Evolutionary conservation across 2,888 invertebrate species (phyloP).

Genomic region (Stenodema calcarata): DNA sequence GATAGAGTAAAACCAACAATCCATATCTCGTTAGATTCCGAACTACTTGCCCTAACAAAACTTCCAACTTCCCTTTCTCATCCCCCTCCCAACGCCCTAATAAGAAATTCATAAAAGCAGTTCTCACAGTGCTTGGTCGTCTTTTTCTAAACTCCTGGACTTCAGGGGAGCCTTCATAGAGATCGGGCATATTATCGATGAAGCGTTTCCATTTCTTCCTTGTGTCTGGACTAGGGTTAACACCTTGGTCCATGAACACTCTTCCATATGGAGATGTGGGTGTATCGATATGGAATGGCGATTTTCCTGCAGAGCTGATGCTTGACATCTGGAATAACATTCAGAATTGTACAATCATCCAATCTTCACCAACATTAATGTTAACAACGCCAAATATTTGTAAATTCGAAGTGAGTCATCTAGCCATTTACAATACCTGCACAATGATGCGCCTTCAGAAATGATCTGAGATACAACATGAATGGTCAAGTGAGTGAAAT

Average conservation of each 20-base stretch:
- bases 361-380: too few species aligned
- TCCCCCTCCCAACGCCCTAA: not conserved
- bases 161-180: slow-evolving; percentile 49
- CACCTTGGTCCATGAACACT: slow-evolving; percentile 57
- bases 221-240: slow-evolving; percentile 63
- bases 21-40: too few species aligned
- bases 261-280: slow-evolving; percentile 68
- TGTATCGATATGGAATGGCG: slow-evolving; percentile 64
- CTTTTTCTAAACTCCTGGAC: slow-evolving; percentile 10
- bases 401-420: too few species aligned
- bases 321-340: slow-evolving; percentile 58
- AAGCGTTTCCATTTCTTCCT: slow-evolving; percentile 65
- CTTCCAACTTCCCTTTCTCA: too few species aligned
- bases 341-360: too few species aligned
- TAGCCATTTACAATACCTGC: too few species aligned
- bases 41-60: too few species aligned
- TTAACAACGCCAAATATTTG: too few species aligned
- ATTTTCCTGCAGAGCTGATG: slow-evolving; percentile 59
- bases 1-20: too few species aligned
- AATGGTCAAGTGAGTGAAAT: not conserved
- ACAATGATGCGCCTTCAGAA: too few species aligned
- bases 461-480: too few species aligned
- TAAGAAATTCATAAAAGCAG: not conserved
- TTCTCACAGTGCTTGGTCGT: slow-evolving; percentile 51
- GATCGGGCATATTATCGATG: slow-evolving; percentile 62